Percentiles rank a stretch among this genome's conserved stretches.
Evolutionary conservation across 2,888 invertebrate genomes (phyloP).

Genomic region (Germaria angustata): DNA sequence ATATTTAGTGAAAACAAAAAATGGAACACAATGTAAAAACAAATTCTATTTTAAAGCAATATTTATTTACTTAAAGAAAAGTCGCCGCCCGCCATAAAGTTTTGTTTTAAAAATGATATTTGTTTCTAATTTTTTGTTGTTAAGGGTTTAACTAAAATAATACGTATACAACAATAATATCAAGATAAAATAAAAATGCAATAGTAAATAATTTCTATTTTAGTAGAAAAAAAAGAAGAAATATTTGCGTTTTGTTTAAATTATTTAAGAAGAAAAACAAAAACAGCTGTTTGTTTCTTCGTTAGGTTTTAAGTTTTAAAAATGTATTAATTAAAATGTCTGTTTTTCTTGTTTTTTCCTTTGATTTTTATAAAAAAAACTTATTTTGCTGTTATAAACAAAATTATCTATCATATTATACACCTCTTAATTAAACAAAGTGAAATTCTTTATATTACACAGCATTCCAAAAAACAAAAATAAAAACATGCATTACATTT

Average conservation of each 20-base stretch:
- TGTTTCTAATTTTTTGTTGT: conserved; percentile 43
- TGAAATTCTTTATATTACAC: conserved; percentile 59
- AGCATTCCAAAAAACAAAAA: conserved; percentile 68
- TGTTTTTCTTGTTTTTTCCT: conserved; percentile 29
- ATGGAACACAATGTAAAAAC: conserved; percentile 45
- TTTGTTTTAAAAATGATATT: conserved; percentile 58
- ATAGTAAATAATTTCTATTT: conserved; percentile 55
- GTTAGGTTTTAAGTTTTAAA: conserved; percentile 62
- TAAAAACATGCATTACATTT: conserved; percentile 50
- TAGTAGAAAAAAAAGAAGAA: conserved; percentile 5
- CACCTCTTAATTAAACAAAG: conserved; percentile 32
- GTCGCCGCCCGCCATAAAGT: conserved; percentile 65
- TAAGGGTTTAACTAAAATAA: conserved; percentile 44
- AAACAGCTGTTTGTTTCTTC: conserved; percentile 52
- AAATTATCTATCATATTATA: conserved; percentile 31
- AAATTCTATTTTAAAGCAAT: conserved; percentile 61
- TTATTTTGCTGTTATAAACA: conserved; percentile 55
- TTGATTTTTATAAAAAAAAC: conserved; percentile 33
- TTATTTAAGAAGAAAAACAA: conserved; percentile 13
- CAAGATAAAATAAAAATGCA: conserved; percentile 17
- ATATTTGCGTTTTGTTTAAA: conserved; percentile 42
- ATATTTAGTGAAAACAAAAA: conserved; percentile 39
- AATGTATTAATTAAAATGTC: conserved; percentile 61
- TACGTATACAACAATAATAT: conserved; percentile 1
- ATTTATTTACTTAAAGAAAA: conserved; percentile 49